These are phyloP conservation scores for Littorina saxatilis DNA, from an alignment of 1,140 invertebrate genomes.

Conservation along the genomic window DNA sequence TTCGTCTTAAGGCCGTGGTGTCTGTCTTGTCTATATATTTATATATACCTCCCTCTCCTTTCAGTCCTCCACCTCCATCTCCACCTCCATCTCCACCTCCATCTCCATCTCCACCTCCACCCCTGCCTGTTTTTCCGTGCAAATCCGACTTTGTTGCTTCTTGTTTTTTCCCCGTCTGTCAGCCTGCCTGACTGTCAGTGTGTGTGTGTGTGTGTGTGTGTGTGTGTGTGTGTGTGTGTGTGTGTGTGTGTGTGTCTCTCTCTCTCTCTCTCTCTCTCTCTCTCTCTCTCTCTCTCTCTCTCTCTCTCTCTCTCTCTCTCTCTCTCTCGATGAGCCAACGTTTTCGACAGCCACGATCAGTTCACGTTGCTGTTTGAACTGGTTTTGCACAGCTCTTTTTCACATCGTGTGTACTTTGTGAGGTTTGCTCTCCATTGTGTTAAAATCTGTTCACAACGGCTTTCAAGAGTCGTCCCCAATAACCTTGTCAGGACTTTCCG, in stretches of 20 bases:
- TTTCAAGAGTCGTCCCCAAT: too few species aligned
- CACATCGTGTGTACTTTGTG: too few species aligned
- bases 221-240: not conserved
- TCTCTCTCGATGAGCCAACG: not conserved
- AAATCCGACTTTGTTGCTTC: not conserved
- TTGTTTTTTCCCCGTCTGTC: not conserved
- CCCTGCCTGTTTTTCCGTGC: not conserved
- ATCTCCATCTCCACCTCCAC: not conserved
- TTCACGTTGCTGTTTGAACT: too few species aligned
- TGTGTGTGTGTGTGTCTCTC: not conserved
- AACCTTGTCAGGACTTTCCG: too few species aligned
- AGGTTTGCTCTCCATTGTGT: too few species aligned
- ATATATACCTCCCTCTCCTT: not conserved
- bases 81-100: not conserved
- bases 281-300: conserved; percentile 5
- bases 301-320: not conserved
- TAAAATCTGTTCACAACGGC: too few species aligned
- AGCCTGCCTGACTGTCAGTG: not conserved
- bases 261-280: conserved; percentile 10
- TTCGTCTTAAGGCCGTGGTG: too few species aligned
- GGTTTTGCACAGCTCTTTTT: too few species aligned
- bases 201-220: not conserved
- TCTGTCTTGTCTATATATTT: not conserved
- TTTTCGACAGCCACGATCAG: too few species aligned
- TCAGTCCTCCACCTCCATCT: not conserved